Base-by-base conservation (phyloP, 2,113 vertebrate species). In the Peromyscus polionotus region DNA sequence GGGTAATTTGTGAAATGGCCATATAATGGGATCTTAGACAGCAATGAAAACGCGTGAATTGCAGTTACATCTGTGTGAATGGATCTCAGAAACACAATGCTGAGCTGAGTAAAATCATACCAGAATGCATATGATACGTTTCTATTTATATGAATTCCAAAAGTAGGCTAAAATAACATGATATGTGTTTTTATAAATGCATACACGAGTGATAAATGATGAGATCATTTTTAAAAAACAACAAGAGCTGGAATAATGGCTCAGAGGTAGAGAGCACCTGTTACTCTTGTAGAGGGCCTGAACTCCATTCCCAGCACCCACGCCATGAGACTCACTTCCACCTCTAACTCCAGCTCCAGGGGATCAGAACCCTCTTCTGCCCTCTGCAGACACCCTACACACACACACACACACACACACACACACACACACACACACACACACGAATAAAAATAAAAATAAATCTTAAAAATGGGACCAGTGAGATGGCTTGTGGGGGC, bases 41-140 rank as follows among this genome's bases (percentile, higher is more conserved):
- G 12, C 42, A 77, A 33, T 1, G 26, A 90, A 77, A 95, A 70
- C 48, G 67, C 76, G 67, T 42, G 54, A 89, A 77, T 76, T 81
- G 3, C 8, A 88, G 76, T 90, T 96, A 59, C 51, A 81, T 28
- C 39, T 89, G 9, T 67, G 24, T 76, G 39, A 93, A 39, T 83
- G 59, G 84, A 76, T 63, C 77, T 96, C 67, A 97, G 95, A 93
- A 94, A 93, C 31, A 88, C 54, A 72, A 61, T 2, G 16, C 19
- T 91, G 77, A 86, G 24, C 79, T 83, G 70, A 94, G 45, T 81
- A 88, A 83, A 85, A 65, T 87, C 77, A 95, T 5, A 89, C 54
- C 63, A 88, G 31, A 79, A 65, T 90, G 45, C 16, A 63, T 67
- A 57, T 70, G 80, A 4, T 88, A 61, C 65, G 45, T 75, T 67